Percentiles rank a stretch among this genome's conserved stretches.
Conservation (phyloP, 2,888 invertebrate genomes). For the Acheta domesticus region DNA sequence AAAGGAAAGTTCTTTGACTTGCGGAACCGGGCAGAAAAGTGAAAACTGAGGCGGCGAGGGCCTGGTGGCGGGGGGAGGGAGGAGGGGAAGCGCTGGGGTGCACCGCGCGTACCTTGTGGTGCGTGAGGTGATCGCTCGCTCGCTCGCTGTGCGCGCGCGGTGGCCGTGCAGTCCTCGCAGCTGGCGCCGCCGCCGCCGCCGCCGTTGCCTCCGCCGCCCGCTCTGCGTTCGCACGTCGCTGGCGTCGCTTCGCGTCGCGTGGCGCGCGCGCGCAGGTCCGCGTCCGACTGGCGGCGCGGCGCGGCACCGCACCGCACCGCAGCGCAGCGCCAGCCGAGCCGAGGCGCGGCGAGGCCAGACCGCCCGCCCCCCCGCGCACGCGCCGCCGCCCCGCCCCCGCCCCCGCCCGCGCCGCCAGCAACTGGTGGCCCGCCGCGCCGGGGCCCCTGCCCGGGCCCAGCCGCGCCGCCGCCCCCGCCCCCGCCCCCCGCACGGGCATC, state of each 20-base stretch:
- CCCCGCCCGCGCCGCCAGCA: background rate
- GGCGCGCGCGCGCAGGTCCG: conserved; percentile 18
- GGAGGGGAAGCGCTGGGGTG: no score
- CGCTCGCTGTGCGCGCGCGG: no score
- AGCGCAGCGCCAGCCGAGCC: background rate
- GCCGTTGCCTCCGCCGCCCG: background rate
- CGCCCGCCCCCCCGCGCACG: background rate
- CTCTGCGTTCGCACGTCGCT: background rate
- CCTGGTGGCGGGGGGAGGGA: no score
- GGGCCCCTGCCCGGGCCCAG: background rate
- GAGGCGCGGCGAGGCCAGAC: background rate
- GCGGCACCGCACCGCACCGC: background rate
- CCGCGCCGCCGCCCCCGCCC: background rate
- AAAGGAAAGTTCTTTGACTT: no score
- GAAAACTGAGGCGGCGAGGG: no score
- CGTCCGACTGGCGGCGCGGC: background rate
- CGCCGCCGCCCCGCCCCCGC: background rate
- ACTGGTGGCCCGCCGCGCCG: conserved; percentile 2
- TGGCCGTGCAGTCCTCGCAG: no score
- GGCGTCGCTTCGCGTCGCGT: background rate
- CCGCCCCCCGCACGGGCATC: background rate
- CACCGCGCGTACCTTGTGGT: no score
- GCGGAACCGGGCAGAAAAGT: no score
- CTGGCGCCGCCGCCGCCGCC: no score
- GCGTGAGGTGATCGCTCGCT: no score